phyloP scores from a whole-genome alignment of 2,888 invertebrate genomes.

The Zele albiditarsus region DNA sequence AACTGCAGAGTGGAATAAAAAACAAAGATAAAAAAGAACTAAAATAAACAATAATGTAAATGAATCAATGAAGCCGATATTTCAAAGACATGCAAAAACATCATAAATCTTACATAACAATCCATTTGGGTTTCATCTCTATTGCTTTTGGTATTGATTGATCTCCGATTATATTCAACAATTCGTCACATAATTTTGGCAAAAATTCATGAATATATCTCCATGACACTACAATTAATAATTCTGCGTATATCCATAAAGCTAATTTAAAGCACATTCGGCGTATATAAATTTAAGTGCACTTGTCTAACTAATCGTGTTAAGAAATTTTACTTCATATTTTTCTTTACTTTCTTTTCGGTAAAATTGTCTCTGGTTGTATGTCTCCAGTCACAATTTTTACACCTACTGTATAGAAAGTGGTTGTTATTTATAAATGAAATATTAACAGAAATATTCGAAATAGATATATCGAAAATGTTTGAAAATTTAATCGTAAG shows the following conservation, averaged over 20 bases:
- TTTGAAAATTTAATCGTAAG: not conserved
- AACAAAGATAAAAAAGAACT: slow-evolving; percentile 33
- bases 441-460: not conserved
- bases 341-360: not conserved
- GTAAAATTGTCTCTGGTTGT: too few relatives aligned
- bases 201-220: not conserved
- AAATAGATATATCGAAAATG: not conserved
- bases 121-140: not conserved
- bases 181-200: not conserved
- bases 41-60: slow-evolving; percentile 9
- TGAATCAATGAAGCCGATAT: not conserved
- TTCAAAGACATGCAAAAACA: not conserved
- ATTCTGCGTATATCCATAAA: slow-evolving; percentile 14
- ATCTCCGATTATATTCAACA: not conserved
- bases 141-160: not conserved
- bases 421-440: not conserved
- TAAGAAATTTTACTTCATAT: not conserved
- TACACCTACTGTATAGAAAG: not conserved
- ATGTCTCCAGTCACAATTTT: too few relatives aligned
- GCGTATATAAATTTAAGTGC: slow-evolving; percentile 42
- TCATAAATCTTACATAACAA: not conserved
- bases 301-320: slow-evolving; percentile 7
- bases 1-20: slow-evolving; percentile 37
- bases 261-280: slow-evolving; percentile 35
- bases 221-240: not conserved